These are phyloP conservation scores for Thecocarcelia acutangulata DNA, from an alignment of 2,888 invertebrate species.

Conservation along the genomic window DNA sequence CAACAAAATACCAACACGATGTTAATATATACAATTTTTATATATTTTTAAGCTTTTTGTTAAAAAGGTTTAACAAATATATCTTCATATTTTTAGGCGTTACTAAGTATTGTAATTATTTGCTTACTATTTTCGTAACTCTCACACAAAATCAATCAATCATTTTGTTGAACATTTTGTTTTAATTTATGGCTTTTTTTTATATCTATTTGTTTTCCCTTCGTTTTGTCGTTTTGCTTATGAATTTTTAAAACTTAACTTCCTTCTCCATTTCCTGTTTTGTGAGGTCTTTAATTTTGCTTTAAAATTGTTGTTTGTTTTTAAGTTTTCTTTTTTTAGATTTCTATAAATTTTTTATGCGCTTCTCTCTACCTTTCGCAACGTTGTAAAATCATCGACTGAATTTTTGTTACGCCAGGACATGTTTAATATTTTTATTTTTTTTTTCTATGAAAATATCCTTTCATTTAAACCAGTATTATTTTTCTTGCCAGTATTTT, in stretches of 20 bases:
- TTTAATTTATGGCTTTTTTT: neutral
- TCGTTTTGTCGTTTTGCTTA: neutral
- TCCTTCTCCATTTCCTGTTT: neutral
- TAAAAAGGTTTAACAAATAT: conserved; percentile 27
- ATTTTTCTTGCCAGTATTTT: conserved; percentile 62
- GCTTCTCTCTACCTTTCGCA: conserved; percentile 77
- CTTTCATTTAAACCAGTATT: conserved; percentile 66
- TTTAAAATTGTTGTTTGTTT: conserved; percentile 19
- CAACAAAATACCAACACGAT: neutral
- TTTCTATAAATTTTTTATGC: conserved; percentile 77
- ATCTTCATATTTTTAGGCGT: conserved; percentile 58
- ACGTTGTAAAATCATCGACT: conserved; percentile 78
- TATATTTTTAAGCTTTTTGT: neutral
- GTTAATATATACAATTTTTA: neutral
- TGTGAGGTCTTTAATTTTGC: neutral
- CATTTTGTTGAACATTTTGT: conserved; percentile 40
- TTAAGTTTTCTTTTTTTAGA: neutral
- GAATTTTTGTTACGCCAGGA: conserved; percentile 70
- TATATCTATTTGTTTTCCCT: neutral
- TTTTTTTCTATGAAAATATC: conserved; percentile 48
- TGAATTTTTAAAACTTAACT: neutral
- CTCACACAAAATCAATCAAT: conserved; percentile 50
- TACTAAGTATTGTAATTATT: neutral
- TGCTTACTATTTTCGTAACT: neutral
- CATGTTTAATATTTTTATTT: conserved; percentile 50